These are phyloP conservation scores for Proisotoma minuta DNA, from an alignment of 2,888 invertebrate species.

Conservation along the genomic window DNA sequence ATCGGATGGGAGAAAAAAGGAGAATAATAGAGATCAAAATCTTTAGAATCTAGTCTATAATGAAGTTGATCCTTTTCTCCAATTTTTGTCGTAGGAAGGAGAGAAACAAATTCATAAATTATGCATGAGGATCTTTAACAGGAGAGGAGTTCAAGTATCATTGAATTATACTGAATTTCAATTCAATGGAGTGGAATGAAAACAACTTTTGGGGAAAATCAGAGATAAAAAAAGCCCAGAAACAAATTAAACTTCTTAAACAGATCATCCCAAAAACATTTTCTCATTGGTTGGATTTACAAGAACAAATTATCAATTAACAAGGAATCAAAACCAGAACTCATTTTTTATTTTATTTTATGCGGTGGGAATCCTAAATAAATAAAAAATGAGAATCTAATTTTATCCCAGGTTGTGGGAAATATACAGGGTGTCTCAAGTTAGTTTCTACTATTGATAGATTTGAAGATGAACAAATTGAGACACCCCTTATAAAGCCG, in stretches of 20 bases:
- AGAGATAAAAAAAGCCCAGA: not conserved
- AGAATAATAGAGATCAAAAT: too few species aligned
- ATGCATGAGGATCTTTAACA: conserved; percentile 31
- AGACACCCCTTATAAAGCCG: too few species aligned
- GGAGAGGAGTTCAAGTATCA: conserved; percentile 14
- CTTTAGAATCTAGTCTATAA: too few species aligned
- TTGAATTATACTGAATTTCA: conserved; percentile 4
- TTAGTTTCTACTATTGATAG: too few species aligned
- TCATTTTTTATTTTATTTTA: not conserved
- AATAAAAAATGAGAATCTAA: too few species aligned
- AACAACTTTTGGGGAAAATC: not conserved
- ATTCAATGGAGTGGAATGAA: not conserved
- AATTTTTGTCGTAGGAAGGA: too few species aligned
- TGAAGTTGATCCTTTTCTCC: conserved; percentile 2
- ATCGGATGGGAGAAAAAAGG: not conserved
- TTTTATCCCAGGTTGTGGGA: too few species aligned
- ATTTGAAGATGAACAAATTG: too few species aligned
- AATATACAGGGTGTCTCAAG: too few species aligned
- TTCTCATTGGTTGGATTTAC: too few species aligned
- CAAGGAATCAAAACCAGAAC: not conserved
- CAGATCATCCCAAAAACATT: not conserved
- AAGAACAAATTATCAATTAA: not conserved
- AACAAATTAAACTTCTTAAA: not conserved
- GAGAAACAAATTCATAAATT: conserved; percentile 36
- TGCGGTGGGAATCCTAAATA: not conserved